These are phyloP conservation scores for Lipophrys pholis DNA, from an alignment of 2,113 vertebrate genomes.

Conservation along the genomic window DNA sequence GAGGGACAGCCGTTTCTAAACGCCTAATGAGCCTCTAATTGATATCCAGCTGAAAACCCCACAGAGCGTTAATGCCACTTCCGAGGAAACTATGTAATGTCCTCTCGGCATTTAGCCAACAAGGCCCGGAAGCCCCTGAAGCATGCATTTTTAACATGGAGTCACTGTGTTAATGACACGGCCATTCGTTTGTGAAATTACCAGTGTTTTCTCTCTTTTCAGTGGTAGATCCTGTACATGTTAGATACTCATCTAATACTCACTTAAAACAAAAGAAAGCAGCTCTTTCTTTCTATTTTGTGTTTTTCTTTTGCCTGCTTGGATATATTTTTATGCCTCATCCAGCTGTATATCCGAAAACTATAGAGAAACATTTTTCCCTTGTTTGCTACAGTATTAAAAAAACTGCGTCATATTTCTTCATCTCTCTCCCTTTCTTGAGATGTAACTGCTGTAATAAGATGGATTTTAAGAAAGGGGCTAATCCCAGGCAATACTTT, in stretches of 20 bases:
- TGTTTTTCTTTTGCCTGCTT: not conserved
- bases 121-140: conserved; percentile 49
- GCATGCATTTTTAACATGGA: conserved; percentile 54
- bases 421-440: conserved; percentile 41
- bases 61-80: conserved; percentile 61
- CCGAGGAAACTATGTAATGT: conserved; percentile 42
- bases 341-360: conserved; percentile 3
- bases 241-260: not conserved
- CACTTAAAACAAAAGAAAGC: not conserved
- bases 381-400: not conserved
- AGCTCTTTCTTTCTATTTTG: not conserved
- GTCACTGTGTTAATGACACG: conserved; percentile 29
- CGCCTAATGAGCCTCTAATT: conserved; percentile 79
- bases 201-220: conserved; percentile 15
- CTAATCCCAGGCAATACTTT: conserved; percentile 62
- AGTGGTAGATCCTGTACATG: not conserved
- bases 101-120: conserved; percentile 46
- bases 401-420: conserved; percentile 27
- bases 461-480: conserved; percentile 53
- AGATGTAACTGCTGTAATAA: conserved; percentile 67
- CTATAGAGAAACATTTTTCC: conserved; percentile 4
- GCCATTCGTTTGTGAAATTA: conserved; percentile 16
- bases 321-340: not conserved
- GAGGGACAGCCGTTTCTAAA: conserved; percentile 54
- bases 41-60: conserved; percentile 75